Evolutionary conservation across 2,888 invertebrate genomes (phyloP).

Genomic region (Cacoxenus indagator): DNA sequence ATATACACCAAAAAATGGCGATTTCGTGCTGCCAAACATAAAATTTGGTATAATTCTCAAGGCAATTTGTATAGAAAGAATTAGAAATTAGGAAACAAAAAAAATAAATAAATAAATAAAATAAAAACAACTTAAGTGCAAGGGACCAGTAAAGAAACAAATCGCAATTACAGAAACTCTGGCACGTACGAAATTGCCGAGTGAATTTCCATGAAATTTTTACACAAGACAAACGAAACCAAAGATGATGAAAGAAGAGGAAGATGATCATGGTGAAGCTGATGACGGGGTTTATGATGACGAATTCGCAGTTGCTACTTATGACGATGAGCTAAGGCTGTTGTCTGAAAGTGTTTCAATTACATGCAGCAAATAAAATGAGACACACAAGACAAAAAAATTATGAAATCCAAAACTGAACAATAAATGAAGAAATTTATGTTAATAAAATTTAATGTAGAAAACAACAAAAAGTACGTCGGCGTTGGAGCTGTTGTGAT

Average conservation of each 20-base stretch:
- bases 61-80: no score
- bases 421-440: slow-evolving; percentile 43
- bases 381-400: not conserved
- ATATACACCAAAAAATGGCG: not conserved
- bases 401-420: slow-evolving; percentile 13
- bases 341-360: slow-evolving; percentile 51
- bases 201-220: slow-evolving; percentile 10
- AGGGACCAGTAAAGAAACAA: not conserved
- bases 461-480: slow-evolving; percentile 52
- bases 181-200: slow-evolving; percentile 9
- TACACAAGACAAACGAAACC: not conserved
- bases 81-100: no score
- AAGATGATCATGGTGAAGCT: not conserved
- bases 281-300: not conserved
- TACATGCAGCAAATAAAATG: slow-evolving; percentile 45
- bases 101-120: no score
- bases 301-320: not conserved
- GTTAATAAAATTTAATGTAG: slow-evolving; percentile 37
- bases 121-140: no score
- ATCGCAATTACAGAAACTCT: not conserved
- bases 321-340: slow-evolving; percentile 1
- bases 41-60: no score
- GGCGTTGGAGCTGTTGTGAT: slow-evolving; percentile 41
- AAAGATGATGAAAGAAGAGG: not conserved
- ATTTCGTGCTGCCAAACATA: not conserved